Conservation (phyloP, 2,888 invertebrate genomes). For the Andrena minutula region DNA sequence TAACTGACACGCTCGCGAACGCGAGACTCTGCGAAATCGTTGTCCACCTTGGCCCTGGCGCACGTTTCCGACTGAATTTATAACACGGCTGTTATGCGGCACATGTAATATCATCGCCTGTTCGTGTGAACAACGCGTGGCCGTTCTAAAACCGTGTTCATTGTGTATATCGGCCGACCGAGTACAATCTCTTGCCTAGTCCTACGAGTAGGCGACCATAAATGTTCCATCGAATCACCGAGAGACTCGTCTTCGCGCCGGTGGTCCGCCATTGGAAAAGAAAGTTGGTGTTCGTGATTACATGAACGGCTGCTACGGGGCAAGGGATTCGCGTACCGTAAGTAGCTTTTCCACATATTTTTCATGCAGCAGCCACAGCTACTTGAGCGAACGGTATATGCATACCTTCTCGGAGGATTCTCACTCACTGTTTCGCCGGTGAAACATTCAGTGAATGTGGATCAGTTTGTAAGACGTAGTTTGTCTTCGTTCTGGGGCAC, state of each 20-base stretch:
- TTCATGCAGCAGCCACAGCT: neutral
- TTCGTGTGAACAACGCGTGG: constrained; percentile 6
- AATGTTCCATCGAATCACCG: constrained; percentile 82
- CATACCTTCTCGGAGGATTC: neutral
- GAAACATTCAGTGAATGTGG: too few species aligned
- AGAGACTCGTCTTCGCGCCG: constrained; percentile 79
- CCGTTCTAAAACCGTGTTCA: neutral
- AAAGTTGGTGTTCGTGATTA: constrained; percentile 84
- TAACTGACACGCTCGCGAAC: constrained; percentile 12
- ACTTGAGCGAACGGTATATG: neutral
- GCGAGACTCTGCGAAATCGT: constrained; percentile 28
- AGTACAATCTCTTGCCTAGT: constrained; percentile 40
- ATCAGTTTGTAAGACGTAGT: too few species aligned
- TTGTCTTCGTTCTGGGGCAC: too few species aligned
- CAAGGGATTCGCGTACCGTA: constrained; percentile 71
- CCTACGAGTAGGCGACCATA: constrained; percentile 70
- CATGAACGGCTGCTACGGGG: constrained; percentile 73
- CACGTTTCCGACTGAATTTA: neutral
- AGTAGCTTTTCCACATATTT: constrained; percentile 56
- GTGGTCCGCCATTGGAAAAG: constrained; percentile 82
- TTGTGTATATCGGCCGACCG: neutral
- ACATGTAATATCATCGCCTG: neutral
- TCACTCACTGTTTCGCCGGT: too few species aligned
- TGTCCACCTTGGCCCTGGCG: constrained; percentile 24
- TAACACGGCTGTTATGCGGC: neutral